phyloP scores from a whole-genome alignment of 2,797 vertebrate species.

The Chanos chanos region DNA sequence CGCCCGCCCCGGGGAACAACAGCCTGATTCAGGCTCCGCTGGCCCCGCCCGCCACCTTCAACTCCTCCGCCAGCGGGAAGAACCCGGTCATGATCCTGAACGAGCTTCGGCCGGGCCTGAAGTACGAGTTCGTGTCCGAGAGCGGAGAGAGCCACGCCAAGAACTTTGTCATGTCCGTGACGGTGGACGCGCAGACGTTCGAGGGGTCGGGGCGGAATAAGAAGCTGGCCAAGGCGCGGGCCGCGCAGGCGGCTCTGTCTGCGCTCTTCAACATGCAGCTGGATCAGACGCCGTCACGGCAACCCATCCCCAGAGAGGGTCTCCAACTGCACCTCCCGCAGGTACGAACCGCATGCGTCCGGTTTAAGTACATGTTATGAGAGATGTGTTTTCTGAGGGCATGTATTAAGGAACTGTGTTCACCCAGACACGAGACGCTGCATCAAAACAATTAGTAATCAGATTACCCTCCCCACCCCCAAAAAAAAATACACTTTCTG shows the following conservation, averaged over 20 bases:
- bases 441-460: too few relatives aligned
- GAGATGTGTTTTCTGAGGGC: too few relatives aligned
- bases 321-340: slow-evolving; percentile 93
- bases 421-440: too few relatives aligned
- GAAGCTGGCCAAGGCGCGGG: slow-evolving; percentile 95
- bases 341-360: slow-evolving; percentile 72
- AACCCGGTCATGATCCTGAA: slow-evolving; percentile 98
- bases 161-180: slow-evolving; percentile 97
- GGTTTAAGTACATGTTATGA: too few relatives aligned
- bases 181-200: slow-evolving; percentile 89
- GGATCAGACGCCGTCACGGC: slow-evolving; percentile 93
- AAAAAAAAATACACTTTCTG: too few relatives aligned
- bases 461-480: too few relatives aligned
- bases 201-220: slow-evolving; percentile 96
- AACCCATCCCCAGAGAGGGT: slow-evolving; percentile 94
- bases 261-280: slow-evolving; percentile 95
- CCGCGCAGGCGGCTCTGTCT: slow-evolving; percentile 90
- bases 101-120: slow-evolving; percentile 92
- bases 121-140: slow-evolving; percentile 96
- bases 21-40: slow-evolving; percentile 81
- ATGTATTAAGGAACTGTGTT: too few relatives aligned
- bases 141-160: slow-evolving; percentile 97
- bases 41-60: slow-evolving; percentile 76
- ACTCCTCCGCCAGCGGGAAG: slow-evolving; percentile 83
- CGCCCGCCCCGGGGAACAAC: slow-evolving; percentile 67